Percentiles rank a stretch among this genome's conserved stretches.
phyloP scores from a whole-genome alignment of 1,140 invertebrate genomes.

The Ceratosolen fusciceps region DNA sequence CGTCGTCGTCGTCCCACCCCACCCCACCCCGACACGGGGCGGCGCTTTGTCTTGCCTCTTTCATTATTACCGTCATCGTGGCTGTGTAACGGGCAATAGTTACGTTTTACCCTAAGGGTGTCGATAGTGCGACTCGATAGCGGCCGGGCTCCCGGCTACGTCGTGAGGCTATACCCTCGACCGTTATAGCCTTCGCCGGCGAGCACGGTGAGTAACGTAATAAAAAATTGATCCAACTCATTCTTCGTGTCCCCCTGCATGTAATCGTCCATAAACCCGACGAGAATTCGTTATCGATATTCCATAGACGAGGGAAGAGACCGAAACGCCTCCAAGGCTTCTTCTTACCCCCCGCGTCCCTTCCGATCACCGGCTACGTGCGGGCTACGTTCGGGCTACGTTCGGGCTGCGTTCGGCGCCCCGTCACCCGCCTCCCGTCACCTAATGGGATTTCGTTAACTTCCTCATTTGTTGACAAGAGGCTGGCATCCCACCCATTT shows the following conservation, averaged over 20 bases:
- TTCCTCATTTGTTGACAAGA: conserved; percentile 29
- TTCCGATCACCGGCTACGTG: too few relatives aligned
- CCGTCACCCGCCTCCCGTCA: neutral
- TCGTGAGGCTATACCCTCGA: too few relatives aligned
- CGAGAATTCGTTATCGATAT: conserved; percentile 36
- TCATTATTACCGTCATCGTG: neutral
- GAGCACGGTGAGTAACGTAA: neutral
- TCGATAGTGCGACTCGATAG: neutral
- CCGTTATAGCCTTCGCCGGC: too few relatives aligned
- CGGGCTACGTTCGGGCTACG: too few relatives aligned
- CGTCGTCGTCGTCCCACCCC: too few relatives aligned
- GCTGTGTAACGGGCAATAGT: neutral
- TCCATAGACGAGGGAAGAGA: neutral
- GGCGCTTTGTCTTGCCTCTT: too few relatives aligned
- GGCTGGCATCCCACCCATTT: neutral
- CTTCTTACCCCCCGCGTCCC: neutral
- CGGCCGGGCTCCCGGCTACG: too few relatives aligned
- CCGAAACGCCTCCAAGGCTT: neutral
- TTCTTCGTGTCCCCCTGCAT: conserved; percentile 15
- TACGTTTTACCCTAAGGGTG: neutral
- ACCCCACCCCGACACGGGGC: too few relatives aligned
- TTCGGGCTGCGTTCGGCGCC: too few relatives aligned
- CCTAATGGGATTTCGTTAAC: conserved; percentile 48
- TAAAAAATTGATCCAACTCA: conserved; percentile 3
- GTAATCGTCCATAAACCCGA: conserved; percentile 17